Conservation (phyloP, 2,888 invertebrate species). For the Blomia tropicalis region DNA sequence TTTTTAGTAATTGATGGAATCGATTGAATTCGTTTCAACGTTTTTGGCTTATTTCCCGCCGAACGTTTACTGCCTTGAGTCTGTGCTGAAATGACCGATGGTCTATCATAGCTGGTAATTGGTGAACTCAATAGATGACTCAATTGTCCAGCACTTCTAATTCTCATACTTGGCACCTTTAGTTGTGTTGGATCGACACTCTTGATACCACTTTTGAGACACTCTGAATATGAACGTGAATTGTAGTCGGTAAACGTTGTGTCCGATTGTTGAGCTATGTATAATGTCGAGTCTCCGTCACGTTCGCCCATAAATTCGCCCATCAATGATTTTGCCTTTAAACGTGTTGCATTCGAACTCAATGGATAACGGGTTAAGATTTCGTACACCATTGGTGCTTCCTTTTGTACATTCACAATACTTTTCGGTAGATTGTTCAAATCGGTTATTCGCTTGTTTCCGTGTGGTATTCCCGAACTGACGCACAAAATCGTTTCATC, state of each 20-base stretch:
- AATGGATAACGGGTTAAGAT: background rate
- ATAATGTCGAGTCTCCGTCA: background rate
- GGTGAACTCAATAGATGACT: too few species aligned
- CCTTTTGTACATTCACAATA: background rate
- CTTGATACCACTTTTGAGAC: background rate
- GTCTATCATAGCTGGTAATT: too few species aligned
- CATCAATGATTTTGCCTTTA: background rate
- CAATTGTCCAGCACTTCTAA: too few species aligned
- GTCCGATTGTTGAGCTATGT: background rate
- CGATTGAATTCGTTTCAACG: too few species aligned
- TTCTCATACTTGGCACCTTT: too few species aligned
- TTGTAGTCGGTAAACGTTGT: background rate
- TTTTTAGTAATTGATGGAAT: too few species aligned
- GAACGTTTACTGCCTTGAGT: too few species aligned
- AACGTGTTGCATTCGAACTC: background rate
- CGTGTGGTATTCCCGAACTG: slow-evolving; percentile 33
- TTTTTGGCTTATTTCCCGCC: too few species aligned
- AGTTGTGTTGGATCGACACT: too few species aligned
- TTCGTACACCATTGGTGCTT: slow-evolving; percentile 2
- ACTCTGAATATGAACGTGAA: background rate
- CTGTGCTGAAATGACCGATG: too few species aligned
- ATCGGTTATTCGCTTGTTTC: background rate
- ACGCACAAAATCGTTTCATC: slow-evolving; percentile 57
- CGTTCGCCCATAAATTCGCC: background rate
- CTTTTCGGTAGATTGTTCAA: background rate